Percentiles rank a stretch among this genome's conserved stretches.
phyloP scores from a whole-genome alignment of 2,113 vertebrate species.

The Oryzias javanicus region DNA sequence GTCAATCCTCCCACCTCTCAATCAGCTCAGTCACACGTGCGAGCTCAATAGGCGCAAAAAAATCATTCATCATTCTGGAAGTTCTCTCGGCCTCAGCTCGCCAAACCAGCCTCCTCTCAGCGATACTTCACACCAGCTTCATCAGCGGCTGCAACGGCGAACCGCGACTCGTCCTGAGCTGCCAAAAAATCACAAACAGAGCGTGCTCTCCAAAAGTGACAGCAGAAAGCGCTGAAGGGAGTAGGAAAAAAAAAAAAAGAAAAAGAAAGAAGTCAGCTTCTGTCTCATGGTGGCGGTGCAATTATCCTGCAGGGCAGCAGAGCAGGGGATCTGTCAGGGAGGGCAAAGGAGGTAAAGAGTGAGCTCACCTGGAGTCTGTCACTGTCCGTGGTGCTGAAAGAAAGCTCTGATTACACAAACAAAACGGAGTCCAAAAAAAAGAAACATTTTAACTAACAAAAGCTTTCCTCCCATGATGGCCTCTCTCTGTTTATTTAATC shows the following conservation, averaged over 20 bases:
- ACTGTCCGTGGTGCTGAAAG: slow-evolving; percentile 32
- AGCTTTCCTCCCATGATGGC: no score
- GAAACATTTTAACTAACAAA: no score
- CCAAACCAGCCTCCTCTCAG: slow-evolving; percentile 40
- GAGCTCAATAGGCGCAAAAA: slow-evolving; percentile 28
- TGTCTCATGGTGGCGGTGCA: slow-evolving; percentile 1
- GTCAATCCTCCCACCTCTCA: slow-evolving; percentile 35
- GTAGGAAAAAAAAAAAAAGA: neutral
- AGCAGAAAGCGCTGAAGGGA: slow-evolving; percentile 15
- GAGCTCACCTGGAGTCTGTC: slow-evolving; percentile 28
- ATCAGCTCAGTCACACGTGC: slow-evolving; percentile 50
- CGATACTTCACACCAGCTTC: slow-evolving; percentile 49
- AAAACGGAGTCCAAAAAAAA: no score
- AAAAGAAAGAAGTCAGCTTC: slow-evolving; percentile 13
- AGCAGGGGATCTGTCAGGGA: slow-evolving; percentile 11
- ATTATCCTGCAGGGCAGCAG: slow-evolving; percentile 27
- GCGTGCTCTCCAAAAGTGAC: slow-evolving; percentile 6
- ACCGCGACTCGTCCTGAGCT: slow-evolving; percentile 38
- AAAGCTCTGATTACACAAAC: neutral
- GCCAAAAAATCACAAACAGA: slow-evolving; percentile 42
- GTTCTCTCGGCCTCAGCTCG: slow-evolving; percentile 21
- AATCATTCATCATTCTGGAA: slow-evolving; percentile 50
- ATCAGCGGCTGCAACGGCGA: slow-evolving; percentile 37
- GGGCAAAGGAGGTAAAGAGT: slow-evolving; percentile 24
- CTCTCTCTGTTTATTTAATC: no score